Base-by-base conservation (phyloP, 2,113 vertebrate species). In the Mormyrus iriodes region DNA sequence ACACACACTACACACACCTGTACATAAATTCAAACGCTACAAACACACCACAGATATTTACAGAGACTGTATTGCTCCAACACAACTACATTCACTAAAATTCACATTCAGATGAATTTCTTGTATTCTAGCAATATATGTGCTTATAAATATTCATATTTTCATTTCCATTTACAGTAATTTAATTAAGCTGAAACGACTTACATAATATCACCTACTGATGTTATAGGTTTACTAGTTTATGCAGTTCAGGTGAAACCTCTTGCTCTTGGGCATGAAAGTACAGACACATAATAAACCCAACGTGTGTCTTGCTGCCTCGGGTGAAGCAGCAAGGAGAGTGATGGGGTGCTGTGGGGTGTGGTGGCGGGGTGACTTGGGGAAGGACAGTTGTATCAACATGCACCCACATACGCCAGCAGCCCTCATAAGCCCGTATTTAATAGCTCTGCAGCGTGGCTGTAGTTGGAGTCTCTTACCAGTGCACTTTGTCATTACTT, bases 11-110 rank as follows among this genome's bases (percentile, higher is more conserved):
- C 79, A 19, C 89, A 35, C 79, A 85, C 58, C 88, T 85, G 88
- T 44, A 88, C 4, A 82, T 46, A 86, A 90, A 91, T 87, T 55
- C 82, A 82, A 84, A 79, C 1, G 27, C 21, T 86, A 49, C 13
- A 35, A 27, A 53, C 27, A 52, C 8, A 19, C 35, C 21, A 19
- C 35, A 76, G 12, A 6, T 39, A 15, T 76, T 39, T 76, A 17
- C 31, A 13, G 17, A 39, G 6, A 19, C 31, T 76, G 15, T 76
- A 76, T 39, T 76, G 69, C 31, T 76, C 15, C 15, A 76, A 17
- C 31, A 76, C 4, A 76, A 76, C 35, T 35, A 39, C 69, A 39
- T 76, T 76, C 4, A 35, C 69, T 76, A 35, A 76, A 76, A 39
- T 76, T 19, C 69, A 35, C 69, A 39, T 39, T 76, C 69, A 76